Percentiles rank a stretch among this genome's conserved stretches.
Evolutionary conservation across 2,888 invertebrate genomes (phyloP).

Genomic region (Trichacis sp.): DNA sequence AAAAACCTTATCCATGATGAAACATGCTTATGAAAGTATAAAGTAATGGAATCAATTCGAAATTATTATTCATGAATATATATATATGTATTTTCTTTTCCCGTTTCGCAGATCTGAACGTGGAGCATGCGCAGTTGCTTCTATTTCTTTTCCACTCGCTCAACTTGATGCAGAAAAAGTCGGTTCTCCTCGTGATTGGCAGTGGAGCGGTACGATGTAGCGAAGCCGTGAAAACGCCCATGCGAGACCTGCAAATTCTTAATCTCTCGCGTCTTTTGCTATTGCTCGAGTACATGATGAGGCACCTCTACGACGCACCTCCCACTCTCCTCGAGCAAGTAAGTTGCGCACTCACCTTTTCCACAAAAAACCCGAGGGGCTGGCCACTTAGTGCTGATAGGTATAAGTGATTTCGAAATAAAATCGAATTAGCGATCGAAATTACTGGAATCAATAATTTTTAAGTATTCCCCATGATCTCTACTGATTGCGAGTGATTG

Average conservation of each 20-base stretch:
- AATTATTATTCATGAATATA: no score
- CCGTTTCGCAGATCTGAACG: constrained; percentile 94
- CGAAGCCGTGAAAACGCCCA: constrained; percentile 73
- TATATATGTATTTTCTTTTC: no score
- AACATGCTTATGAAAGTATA: no score
- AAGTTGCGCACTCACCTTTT: constrained; percentile 31
- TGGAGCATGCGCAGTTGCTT: constrained; percentile 94
- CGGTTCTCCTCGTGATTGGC: constrained; percentile 85
- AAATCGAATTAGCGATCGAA: no score
- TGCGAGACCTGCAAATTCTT: constrained; percentile 80
- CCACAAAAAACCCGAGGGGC: no score
- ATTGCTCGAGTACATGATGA: constrained; percentile 93
- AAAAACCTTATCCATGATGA: no score
- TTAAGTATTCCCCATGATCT: no score
- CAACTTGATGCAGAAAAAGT: constrained; percentile 96
- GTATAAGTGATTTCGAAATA: no score
- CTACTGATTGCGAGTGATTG: no score
- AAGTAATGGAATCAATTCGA: no score
- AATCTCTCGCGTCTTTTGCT: constrained; percentile 86
- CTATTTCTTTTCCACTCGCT: constrained; percentile 94
- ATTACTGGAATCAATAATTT: no score
- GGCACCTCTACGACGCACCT: constrained; percentile 94
- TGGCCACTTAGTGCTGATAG: no score
- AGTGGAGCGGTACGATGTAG: constrained; percentile 80
- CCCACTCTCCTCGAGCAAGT: constrained; percentile 88